Conservation (phyloP, 2,797 vertebrate genomes). For the Lacerta bilineata region DNA sequence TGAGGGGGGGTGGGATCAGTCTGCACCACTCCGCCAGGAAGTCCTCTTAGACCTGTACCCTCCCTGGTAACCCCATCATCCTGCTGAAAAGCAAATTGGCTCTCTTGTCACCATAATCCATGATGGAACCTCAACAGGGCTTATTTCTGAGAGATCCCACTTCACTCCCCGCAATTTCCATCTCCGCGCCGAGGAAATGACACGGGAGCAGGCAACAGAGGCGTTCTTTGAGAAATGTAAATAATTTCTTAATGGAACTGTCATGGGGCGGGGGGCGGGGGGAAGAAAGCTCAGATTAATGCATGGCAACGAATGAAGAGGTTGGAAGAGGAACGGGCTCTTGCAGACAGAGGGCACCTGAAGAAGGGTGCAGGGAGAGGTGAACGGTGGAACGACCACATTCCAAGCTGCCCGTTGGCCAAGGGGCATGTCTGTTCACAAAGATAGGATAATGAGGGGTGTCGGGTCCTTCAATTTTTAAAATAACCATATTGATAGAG, state of each 20-base stretch:
- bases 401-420: neutral
- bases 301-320: neutral
- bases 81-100: neutral
- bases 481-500: neutral
- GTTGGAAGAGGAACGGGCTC: neutral
- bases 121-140: constrained; percentile 25
- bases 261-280: neutral
- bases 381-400: too few species aligned
- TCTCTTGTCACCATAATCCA: constrained; percentile 7
- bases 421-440: neutral
- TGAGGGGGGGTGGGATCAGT: neutral
- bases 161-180: constrained; percentile 55
- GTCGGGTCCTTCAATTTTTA: neutral
- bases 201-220: constrained; percentile 9
- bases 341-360: too few species aligned
- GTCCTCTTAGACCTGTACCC: neutral
- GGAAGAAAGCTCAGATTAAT: neutral
- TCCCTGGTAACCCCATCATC: neutral
- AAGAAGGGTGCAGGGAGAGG: neutral
- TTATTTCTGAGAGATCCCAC: constrained; percentile 55
- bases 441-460: neutral
- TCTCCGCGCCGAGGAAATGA: constrained; percentile 52
- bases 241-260: constrained; percentile 47
- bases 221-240: constrained; percentile 54
- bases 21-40: neutral